Base-by-base conservation (phyloP, 2,888 invertebrate genomes). In the Apoda limacodes region DNA sequence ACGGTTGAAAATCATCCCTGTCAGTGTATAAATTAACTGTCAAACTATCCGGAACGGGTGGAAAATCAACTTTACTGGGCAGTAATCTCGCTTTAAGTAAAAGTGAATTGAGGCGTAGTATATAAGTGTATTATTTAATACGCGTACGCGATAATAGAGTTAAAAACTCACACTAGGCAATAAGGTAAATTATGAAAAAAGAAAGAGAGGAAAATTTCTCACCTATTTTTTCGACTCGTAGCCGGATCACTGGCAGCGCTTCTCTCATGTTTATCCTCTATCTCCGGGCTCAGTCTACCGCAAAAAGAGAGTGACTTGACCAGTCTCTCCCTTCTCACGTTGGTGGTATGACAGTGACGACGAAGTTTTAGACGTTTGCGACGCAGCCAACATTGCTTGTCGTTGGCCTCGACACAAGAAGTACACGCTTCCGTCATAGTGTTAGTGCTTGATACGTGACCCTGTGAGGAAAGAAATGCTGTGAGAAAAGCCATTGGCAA, bases 221-320 rank as follows among this genome's bases (percentile, higher is more conserved):
- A 76, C 81, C 82, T 75, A 52, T 72, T 71, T 48, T 82, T 82
- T 35, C 83, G 75, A 39, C 81, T 80, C 20, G 84, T 83, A 33
- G 86, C 83, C 0, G 88, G 86, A 49, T 88, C 87, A 46, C 86
- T 87, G 5, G 84, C 84, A 1, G 85, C 83, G 42, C 83, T 84
- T 34, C 86, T 65, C 37, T 83, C 85, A 37, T 70, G 72, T 45
- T 75, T 84, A 43, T 82, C 82, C 44, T 84, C 85, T 14, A 83
- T 78, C 45, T 84, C 82, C 1, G 82, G 74, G 28, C 81, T 80
- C 32, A 83, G 69, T 35, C 85, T 82, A 9, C 88, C 88, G 30
- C 89, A 88, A 68, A 89, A 89, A 5, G 90, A 89, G 22, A 88
- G 86, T 0, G 89, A 89, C 68, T 92, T 91, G 10, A 89, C 85